Conservation (phyloP, 1,140 invertebrate species). For the Tetramorium simillimum region DNA sequence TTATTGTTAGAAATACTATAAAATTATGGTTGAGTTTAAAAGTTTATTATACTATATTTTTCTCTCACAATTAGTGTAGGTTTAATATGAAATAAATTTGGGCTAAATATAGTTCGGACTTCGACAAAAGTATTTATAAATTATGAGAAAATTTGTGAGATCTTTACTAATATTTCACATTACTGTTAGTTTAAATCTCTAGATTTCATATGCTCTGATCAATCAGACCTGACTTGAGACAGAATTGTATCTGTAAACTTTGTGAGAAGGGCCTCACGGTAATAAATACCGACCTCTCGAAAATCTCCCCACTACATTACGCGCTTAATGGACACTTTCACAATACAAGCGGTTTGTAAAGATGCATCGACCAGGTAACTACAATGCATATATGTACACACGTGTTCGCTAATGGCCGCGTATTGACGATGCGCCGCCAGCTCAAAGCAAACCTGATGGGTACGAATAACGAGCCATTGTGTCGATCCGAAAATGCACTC, state of each 20-base stretch:
- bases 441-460: constrained; percentile 48
- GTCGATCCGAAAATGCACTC: constrained; percentile 38
- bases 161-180: not conserved
- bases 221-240: not conserved
- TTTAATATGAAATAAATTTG: not conserved
- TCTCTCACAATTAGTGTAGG: too few relatives aligned
- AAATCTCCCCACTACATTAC: constrained; percentile 46
- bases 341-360: constrained; percentile 50
- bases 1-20: too few relatives aligned
- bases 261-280: not conserved
- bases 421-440: constrained; percentile 56
- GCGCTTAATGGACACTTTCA: constrained; percentile 51
- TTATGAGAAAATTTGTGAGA: not conserved
- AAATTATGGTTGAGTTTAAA: too few relatives aligned
- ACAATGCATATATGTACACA: constrained; percentile 58
- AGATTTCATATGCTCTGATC: not conserved
- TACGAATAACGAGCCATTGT: constrained; percentile 72
- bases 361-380: constrained; percentile 51
- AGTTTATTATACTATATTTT: too few relatives aligned
- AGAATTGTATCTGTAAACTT: not conserved
- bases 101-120: not conserved
- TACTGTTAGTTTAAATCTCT: not conserved
- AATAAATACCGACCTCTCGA: constrained; percentile 19
- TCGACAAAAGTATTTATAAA: not conserved
- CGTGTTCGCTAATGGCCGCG: constrained; percentile 67